A percentile compares a stretch with the other conserved stretches of the same genome.
phyloP scores from a whole-genome alignment of 1,140 invertebrate species.

The Atta colombica region DNA sequence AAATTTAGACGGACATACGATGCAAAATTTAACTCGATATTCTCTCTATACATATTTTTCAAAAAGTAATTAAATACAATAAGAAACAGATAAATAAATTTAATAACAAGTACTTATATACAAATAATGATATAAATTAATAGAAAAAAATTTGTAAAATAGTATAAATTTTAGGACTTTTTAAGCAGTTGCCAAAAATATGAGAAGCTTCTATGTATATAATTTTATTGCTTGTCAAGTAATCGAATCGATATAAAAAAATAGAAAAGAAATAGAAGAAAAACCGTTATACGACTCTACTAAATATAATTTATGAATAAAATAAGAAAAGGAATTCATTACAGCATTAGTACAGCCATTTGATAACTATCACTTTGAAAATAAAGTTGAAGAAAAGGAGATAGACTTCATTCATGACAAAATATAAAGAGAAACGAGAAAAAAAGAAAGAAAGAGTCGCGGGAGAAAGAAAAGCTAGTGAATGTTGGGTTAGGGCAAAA shows the following conservation, averaged over 20 bases:
- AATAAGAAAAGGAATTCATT: constrained; percentile 13
- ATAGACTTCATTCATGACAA: constrained; percentile 12
- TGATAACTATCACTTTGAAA: constrained; percentile 21
- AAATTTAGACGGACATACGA: not conserved
- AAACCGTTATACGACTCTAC: not conserved
- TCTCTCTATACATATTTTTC: not conserved
- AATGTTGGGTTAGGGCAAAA: not conserved
- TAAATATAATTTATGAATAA: constrained; percentile 6
- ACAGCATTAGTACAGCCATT: not conserved
- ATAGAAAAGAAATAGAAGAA: not conserved
- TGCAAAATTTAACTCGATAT: not conserved
- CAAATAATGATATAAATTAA: not conserved
- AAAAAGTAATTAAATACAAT: not conserved
- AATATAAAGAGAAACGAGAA: constrained; percentile 8
- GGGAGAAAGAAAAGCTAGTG: constrained; percentile 10
- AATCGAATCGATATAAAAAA: not conserved
- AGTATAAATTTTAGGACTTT: not conserved
- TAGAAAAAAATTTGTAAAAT: not conserved
- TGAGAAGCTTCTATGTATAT: not conserved
- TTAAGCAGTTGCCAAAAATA: not conserved
- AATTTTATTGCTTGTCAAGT: not conserved
- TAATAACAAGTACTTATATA: not conserved
- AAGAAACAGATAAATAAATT: not conserved
- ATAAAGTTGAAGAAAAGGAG: not conserved
- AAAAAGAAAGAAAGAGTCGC: not conserved